These are phyloP conservation scores for Neoascia interrupta DNA, from an alignment of 2,888 invertebrate species.

Conservation along the genomic window DNA sequence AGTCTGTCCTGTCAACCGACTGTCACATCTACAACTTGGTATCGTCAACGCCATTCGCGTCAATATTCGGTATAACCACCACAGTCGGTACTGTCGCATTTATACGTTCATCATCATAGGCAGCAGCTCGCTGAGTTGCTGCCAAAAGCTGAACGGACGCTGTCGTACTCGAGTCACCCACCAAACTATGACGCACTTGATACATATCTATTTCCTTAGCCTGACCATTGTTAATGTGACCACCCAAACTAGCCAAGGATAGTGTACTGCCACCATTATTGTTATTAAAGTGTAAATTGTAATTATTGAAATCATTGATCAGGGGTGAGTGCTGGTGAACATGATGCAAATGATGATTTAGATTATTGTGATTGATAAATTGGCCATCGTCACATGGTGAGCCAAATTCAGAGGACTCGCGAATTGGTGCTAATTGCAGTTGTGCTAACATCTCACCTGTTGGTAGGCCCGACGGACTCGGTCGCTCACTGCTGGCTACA, in stretches of 20 bases:
- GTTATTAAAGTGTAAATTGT: slow-evolving; percentile 70
- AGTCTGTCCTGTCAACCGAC: not conserved
- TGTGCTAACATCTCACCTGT: slow-evolving; percentile 80
- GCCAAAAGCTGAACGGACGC: slow-evolving; percentile 70
- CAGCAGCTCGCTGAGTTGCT: slow-evolving; percentile 60
- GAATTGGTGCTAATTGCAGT: slow-evolving; percentile 80
- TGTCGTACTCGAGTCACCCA: slow-evolving; percentile 71
- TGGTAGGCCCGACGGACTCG: slow-evolving; percentile 82
- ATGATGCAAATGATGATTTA: slow-evolving; percentile 70
- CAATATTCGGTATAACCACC: slow-evolving; percentile 77
- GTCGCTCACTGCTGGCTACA: slow-evolving; percentile 87
- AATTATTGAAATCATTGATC: slow-evolving; percentile 65
- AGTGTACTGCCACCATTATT: slow-evolving; percentile 76
- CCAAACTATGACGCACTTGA: slow-evolving; percentile 72
- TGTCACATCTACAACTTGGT: slow-evolving; percentile 76
- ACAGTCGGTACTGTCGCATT: slow-evolving; percentile 75
- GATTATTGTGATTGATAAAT: slow-evolving; percentile 73
- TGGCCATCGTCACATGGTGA: slow-evolving; percentile 79
- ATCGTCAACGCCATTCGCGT: slow-evolving; percentile 75
- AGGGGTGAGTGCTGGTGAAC: slow-evolving; percentile 69
- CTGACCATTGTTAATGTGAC: slow-evolving; percentile 51
- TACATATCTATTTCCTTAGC: slow-evolving; percentile 69
- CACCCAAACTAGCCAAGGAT: slow-evolving; percentile 74
- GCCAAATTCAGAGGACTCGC: slow-evolving; percentile 79
- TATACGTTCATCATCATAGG: slow-evolving; percentile 72